Percentiles rank a stretch among this genome's conserved stretches.
Conservation (phyloP, 2,113 vertebrate species). For the Corythoichthys haematopterus region DNA sequence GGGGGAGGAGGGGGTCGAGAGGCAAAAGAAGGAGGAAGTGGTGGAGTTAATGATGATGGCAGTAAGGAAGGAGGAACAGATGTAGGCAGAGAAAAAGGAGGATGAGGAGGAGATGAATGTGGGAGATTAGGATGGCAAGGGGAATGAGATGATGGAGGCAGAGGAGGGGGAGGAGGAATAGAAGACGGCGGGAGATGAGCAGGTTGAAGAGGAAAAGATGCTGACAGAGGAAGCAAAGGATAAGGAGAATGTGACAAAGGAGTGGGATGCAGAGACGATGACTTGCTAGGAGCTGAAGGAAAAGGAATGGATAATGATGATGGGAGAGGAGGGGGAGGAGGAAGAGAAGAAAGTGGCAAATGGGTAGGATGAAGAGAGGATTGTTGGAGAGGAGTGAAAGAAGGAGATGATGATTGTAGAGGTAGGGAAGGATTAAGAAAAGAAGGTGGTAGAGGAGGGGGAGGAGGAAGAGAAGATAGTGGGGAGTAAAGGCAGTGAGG, state of each 20-base stretch:
- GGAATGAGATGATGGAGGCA: slow-evolving; percentile 5
- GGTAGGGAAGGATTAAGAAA: slow-evolving; percentile 79
- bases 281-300: slow-evolving; percentile 72
- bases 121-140: neutral
- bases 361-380: slow-evolving; percentile 41
- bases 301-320: neutral
- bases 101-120: neutral
- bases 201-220: neutral
- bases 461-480: neutral
- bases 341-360: slow-evolving; percentile 42
- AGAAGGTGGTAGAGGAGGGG: slow-evolving; percentile 33
- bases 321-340: slow-evolving; percentile 3
- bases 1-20: slow-evolving; percentile 50
- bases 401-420: slow-evolving; percentile 73
- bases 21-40: slow-evolving; percentile 9
- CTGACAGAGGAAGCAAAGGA: slow-evolving; percentile 4
- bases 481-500: neutral
- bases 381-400: slow-evolving; percentile 82
- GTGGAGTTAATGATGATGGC: slow-evolving; percentile 1
- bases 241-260: slow-evolving; percentile 11
- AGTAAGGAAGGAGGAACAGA: slow-evolving; percentile 22
- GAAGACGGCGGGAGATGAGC: neutral
- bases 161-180: slow-evolving; percentile 2
- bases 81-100: slow-evolving; percentile 8
- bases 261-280: slow-evolving; percentile 43